Evolutionary conservation across 2,113 vertebrate species (phyloP).

Genomic region (Podilymbus podiceps): DNA sequence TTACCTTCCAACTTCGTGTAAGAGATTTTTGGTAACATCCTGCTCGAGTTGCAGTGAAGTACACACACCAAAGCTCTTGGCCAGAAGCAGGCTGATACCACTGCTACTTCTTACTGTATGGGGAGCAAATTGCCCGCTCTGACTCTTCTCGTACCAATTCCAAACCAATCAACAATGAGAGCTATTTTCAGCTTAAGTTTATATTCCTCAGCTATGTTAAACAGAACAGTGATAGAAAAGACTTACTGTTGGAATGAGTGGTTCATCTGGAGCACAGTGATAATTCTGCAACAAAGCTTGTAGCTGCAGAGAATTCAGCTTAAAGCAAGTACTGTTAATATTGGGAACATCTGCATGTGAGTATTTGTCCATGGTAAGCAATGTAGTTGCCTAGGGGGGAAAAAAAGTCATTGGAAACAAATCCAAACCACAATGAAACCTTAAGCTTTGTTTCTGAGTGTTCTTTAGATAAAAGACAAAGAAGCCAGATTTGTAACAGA

Average conservation of each 20-base stretch:
- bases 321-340: constrained; percentile 97
- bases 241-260: constrained; percentile 92
- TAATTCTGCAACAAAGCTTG: constrained; percentile 94
- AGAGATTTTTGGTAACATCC: neutral
- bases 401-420: neutral
- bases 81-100: neutral
- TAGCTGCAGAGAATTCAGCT: constrained; percentile 95
- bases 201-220: neutral
- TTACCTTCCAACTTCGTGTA: neutral
- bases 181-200: neutral
- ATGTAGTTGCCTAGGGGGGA: constrained; percentile 85
- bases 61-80: neutral
- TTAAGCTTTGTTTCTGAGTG: neutral
- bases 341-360: constrained; percentile 89
- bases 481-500: neutral
- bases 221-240: neutral
- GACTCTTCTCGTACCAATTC: neutral
- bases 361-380: constrained; percentile 98
- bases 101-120: neutral
- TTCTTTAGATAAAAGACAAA: neutral
- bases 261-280: constrained; percentile 96
- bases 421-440: neutral
- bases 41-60: neutral
- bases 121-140: neutral
- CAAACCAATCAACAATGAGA: neutral